Evolutionary conservation across 2,888 invertebrate genomes (phyloP).

Genomic region (Sesia bembeciformis): DNA sequence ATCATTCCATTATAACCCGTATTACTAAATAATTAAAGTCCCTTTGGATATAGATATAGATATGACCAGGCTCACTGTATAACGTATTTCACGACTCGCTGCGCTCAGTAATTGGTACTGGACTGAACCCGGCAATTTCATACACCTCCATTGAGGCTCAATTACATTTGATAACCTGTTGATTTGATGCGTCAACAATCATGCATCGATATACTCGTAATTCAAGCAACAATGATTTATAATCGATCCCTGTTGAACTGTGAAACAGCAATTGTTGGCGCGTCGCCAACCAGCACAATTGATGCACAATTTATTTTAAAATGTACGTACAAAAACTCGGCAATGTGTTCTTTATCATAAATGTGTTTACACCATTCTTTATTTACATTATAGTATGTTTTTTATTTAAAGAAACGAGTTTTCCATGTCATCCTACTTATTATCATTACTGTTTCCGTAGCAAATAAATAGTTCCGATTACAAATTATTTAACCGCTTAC

Average conservation of each 20-base stretch:
- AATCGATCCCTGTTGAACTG: constrained; percentile 24
- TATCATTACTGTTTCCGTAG: too few relatives aligned
- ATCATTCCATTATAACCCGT: too few relatives aligned
- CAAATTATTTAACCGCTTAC: too few relatives aligned
- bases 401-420: too few relatives aligned
- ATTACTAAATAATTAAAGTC: too few relatives aligned
- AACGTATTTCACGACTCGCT: constrained; percentile 50
- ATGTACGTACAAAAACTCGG: neutral
- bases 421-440: too few relatives aligned
- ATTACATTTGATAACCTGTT: constrained; percentile 37
- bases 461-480: too few relatives aligned
- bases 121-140: constrained; percentile 31
- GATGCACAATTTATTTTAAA: constrained; percentile 1
- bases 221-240: constrained; percentile 30
- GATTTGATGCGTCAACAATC: constrained; percentile 32
- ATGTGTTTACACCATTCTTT: too few relatives aligned
- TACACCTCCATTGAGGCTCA: constrained; percentile 22
- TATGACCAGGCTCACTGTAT: neutral
- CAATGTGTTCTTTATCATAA: neutral
- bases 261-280: constrained; percentile 13
- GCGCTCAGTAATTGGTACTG: constrained; percentile 44
- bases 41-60: too few relatives aligned
- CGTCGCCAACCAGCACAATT: constrained; percentile 13
- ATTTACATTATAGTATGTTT: too few relatives aligned
- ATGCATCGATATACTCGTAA: constrained; percentile 1